Evolutionary conservation across 2,113 vertebrate species (phyloP).

Genomic region (Osmerus eperlanus): DNA sequence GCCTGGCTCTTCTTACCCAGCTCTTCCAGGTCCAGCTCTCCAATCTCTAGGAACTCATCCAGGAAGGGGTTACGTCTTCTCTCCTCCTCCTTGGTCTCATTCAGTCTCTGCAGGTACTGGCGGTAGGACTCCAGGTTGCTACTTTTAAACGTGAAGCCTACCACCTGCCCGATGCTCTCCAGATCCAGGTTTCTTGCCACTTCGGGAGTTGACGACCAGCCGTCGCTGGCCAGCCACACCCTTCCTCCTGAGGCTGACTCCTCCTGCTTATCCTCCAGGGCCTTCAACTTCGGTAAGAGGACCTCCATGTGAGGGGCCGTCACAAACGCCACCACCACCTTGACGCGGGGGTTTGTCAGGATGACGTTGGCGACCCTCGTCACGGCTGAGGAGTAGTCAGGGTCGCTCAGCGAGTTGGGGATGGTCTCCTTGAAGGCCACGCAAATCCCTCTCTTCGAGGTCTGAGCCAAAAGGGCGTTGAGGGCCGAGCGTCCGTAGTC

Average conservation of each 20-base stretch:
- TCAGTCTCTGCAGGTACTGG: conserved; percentile 72
- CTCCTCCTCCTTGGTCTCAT: conserved; percentile 16
- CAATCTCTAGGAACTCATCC: conserved; percentile 61
- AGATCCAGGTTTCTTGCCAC: conserved; percentile 67
- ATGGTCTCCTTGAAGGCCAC: conserved; percentile 83
- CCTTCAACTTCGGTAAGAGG: conserved; percentile 71
- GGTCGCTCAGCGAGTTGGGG: conserved; percentile 73
- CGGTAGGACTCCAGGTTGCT: conserved; percentile 70
- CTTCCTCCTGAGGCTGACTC: conserved; percentile 60
- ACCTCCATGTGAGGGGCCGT: conserved; percentile 72
- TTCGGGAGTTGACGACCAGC: conserved; percentile 81
- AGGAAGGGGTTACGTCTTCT: conserved; percentile 68
- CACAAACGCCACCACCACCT: conserved; percentile 83
- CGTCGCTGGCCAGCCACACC: conserved; percentile 88
- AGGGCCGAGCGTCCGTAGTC: conserved; percentile 81
- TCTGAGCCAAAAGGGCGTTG: conserved; percentile 75
- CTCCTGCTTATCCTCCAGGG: conserved; percentile 15
- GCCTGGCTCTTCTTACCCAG: conserved; percentile 36
- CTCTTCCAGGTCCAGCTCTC: conserved; percentile 24
- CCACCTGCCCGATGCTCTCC: conserved; percentile 73
- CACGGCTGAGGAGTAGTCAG: conserved; percentile 60
- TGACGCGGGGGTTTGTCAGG: conserved; percentile 69
- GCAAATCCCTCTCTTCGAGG: conserved; percentile 73
- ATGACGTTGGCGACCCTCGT: conserved; percentile 67
- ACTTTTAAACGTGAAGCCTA: conserved; percentile 84